phyloP scores from a whole-genome alignment of 1,140 invertebrate genomes.

The Anagrus nilaparvatae region DNA sequence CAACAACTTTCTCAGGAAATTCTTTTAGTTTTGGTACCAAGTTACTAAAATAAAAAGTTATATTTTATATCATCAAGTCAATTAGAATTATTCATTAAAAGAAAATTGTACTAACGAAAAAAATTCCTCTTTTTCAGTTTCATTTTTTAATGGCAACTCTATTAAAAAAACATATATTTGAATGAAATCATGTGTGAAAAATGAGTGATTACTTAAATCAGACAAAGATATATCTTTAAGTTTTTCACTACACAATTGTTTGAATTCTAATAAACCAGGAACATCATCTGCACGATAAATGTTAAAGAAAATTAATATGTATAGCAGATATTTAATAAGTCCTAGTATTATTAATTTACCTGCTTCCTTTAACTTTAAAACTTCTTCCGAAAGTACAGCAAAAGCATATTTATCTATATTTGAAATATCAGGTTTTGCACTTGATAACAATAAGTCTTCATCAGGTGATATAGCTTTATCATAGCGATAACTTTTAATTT shows the following conservation, averaged over 20 bases:
- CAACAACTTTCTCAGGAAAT: conserved; percentile 68
- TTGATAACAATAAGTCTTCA: conserved; percentile 47
- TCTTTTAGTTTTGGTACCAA: conserved; percentile 52
- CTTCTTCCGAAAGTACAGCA: conserved; percentile 64
- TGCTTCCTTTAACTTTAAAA: conserved; percentile 51
- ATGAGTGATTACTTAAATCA: conserved; percentile 55
- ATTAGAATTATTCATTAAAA: conserved; percentile 1
- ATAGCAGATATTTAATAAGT: neutral
- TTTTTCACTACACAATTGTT: conserved; percentile 51
- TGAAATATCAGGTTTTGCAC: conserved; percentile 34
- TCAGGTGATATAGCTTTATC: conserved; percentile 59
- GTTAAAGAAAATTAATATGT: conserved; percentile 4
- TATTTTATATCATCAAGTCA: neutral
- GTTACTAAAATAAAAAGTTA: conserved; percentile 31
- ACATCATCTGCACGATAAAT: conserved; percentile 46
- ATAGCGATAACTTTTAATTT: conserved; percentile 56
- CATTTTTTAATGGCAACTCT: conserved; percentile 67
- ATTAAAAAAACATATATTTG: conserved; percentile 69
- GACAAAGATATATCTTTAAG: conserved; percentile 53
- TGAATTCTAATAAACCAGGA: conserved; percentile 55
- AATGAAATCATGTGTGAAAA: conserved; percentile 76
- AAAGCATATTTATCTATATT: conserved; percentile 72
- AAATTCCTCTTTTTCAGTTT: conserved; percentile 64
- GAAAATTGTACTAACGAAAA: conserved; percentile 46
- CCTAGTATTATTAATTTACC: conserved; percentile 34